Conservation (phyloP, 2,888 invertebrate species). For the Euspilapteryx auroguttella region DNA sequence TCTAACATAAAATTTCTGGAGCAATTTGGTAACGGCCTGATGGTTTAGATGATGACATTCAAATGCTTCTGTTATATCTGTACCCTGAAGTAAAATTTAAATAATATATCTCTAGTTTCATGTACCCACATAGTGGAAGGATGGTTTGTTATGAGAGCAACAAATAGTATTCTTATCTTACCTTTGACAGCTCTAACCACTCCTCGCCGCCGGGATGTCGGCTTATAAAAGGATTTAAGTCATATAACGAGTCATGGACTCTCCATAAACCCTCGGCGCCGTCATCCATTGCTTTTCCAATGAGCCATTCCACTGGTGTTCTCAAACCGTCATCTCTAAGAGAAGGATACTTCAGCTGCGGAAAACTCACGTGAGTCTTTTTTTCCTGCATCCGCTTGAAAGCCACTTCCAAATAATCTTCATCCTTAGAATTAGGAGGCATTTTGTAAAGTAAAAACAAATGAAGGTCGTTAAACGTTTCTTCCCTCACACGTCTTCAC, state of each 20-base stretch:
- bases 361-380: constrained; percentile 37
- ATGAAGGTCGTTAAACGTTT: not conserved
- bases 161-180: too few relatives aligned
- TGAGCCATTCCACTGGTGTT: constrained; percentile 60
- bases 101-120: not conserved
- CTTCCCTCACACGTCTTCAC: not conserved
- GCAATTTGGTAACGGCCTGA: constrained; percentile 55
- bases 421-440: constrained; percentile 16
- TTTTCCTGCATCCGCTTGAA: constrained; percentile 22
- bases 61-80: constrained; percentile 80
- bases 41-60: constrained; percentile 71
- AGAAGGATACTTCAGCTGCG: constrained; percentile 51
- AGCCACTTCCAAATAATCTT: constrained; percentile 15
- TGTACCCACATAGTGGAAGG: too few relatives aligned
- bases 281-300: constrained; percentile 67
- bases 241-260: constrained; percentile 77
- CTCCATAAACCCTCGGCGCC: constrained; percentile 79
- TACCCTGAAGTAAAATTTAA: constrained; percentile 53
- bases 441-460: constrained; percentile 9
- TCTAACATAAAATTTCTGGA: constrained; percentile 66
- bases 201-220: constrained; percentile 85
- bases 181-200: constrained; percentile 73
- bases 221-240: constrained; percentile 76
- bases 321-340: constrained; percentile 30
- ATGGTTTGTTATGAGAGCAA: too few relatives aligned